A percentile compares a stretch with the other conserved stretches of the same genome.
These are phyloP conservation scores for Bactericera cockerelli DNA, from an alignment of 1,140 invertebrate species.

Conservation along the genomic window DNA sequence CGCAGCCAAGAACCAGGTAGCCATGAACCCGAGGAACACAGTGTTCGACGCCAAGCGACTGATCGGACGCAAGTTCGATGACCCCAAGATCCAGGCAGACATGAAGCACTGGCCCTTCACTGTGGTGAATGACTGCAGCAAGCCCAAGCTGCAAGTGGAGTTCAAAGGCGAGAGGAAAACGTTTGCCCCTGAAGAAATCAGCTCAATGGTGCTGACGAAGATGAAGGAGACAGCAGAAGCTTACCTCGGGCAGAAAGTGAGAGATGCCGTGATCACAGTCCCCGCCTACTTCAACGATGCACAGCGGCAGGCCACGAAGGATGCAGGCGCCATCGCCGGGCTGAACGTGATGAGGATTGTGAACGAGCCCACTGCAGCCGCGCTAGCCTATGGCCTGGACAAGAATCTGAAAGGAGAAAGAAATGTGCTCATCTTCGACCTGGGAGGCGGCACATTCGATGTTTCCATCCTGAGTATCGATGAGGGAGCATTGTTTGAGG, in stretches of 20 bases:
- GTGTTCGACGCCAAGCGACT: constrained; percentile 65
- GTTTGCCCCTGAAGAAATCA: constrained; percentile 62
- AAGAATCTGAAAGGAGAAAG: constrained; percentile 63
- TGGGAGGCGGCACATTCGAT: constrained; percentile 64
- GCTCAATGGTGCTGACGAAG: constrained; percentile 66
- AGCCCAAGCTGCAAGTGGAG: constrained; percentile 45
- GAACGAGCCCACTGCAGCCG: constrained; percentile 64
- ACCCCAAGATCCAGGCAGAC: constrained; percentile 48
- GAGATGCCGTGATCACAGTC: constrained; percentile 50
- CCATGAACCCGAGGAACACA: constrained; percentile 74
- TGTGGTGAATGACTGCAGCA: constrained; percentile 41
- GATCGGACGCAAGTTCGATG: constrained; percentile 41
- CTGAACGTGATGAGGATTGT: constrained; percentile 73
- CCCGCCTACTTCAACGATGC: constrained; percentile 58
- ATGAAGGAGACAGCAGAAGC: constrained; percentile 53
- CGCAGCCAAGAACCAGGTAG: constrained; percentile 37
- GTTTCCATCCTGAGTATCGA: constrained; percentile 76
- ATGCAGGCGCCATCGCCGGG: constrained; percentile 57
- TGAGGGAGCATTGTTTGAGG: constrained; percentile 65
- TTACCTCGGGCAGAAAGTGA: constrained; percentile 36
- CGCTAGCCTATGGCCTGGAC: constrained; percentile 67
- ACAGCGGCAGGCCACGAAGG: constrained; percentile 52
- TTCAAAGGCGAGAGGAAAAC: constrained; percentile 55
- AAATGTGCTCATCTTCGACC: constrained; percentile 56
- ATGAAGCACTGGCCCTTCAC: constrained; percentile 52